A percentile compares a stretch with the other conserved stretches of the same genome.
phyloP scores from a whole-genome alignment of 2,888 invertebrate species.

The Scaptomyza tumidula region DNA sequence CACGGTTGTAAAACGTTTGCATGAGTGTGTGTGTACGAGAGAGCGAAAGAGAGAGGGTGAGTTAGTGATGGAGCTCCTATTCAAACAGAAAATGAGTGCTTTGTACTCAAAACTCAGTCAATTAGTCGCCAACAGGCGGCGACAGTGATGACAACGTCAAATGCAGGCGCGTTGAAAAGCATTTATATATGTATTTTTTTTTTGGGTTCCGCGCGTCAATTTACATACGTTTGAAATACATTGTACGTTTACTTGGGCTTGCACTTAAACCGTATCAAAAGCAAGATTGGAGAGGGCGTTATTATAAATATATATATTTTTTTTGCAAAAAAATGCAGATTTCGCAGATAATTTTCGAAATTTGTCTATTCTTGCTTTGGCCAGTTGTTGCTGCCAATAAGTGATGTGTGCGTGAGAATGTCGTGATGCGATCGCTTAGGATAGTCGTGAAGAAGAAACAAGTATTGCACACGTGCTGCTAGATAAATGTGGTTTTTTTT shows the following conservation, averaged over 20 bases:
- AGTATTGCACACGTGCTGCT: constrained; percentile 37
- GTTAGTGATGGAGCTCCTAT: constrained; percentile 52
- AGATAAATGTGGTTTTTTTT: background rate
- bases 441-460: constrained; percentile 10
- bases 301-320: background rate
- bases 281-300: background rate
- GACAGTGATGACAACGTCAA: constrained; percentile 44
- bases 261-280: constrained; percentile 1
- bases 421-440: constrained; percentile 29
- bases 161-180: constrained; percentile 32
- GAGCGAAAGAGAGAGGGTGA: constrained; percentile 37
- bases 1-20: constrained; percentile 31
- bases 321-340: constrained; percentile 17
- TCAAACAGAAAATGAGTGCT: constrained; percentile 75
- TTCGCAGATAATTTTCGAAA: constrained; percentile 11
- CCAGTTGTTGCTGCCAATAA: constrained; percentile 47
- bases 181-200: constrained; percentile 6
- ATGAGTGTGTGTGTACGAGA: constrained; percentile 14
- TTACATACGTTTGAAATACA: constrained; percentile 23
- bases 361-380: constrained; percentile 16
- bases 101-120: constrained; percentile 62
- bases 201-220: constrained; percentile 27
- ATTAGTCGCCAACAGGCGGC: constrained; percentile 62
- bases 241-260: constrained; percentile 11
- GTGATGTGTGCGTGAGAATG: constrained; percentile 46